Evolutionary conservation across 1,140 invertebrate species (phyloP).

Genomic region (Lutraria rhynchaena): DNA sequence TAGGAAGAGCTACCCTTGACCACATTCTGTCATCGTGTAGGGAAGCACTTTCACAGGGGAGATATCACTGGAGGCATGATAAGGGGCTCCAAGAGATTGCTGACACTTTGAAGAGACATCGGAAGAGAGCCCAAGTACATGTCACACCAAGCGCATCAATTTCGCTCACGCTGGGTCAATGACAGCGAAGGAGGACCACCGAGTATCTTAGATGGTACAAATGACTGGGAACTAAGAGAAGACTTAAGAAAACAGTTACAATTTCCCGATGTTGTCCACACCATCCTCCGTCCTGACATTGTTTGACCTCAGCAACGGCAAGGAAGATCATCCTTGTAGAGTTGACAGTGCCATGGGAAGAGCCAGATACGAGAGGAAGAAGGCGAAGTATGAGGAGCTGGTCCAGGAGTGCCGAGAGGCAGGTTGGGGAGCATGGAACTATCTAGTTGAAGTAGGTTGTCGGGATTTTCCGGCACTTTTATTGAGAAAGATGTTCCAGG

Average conservation of each 20-base stretch:
- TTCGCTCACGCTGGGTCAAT: neutral
- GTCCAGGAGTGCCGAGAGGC: constrained; percentile 1
- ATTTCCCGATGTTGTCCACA: constrained; percentile 13
- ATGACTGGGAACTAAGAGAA: constrained; percentile 27
- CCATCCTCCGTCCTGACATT: constrained; percentile 7
- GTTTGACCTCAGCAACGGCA: neutral
- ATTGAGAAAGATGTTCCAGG: constrained; percentile 8
- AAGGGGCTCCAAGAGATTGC: constrained; percentile 11
- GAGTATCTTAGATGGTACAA: neutral
- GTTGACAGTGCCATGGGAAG: constrained; percentile 6
- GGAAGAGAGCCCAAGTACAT: neutral
- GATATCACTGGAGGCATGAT: constrained; percentile 20
- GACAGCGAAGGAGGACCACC: neutral
- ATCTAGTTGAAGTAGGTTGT: constrained; percentile 11
- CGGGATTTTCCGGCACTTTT: constrained; percentile 10
- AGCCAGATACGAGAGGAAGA: constrained; percentile 8
- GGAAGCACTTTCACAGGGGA: constrained; percentile 8
- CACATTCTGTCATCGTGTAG: constrained; percentile 20
- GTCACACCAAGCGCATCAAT: neutral
- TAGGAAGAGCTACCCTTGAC: constrained; percentile 1
- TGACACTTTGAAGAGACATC: constrained; percentile 8
- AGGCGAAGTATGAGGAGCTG: neutral
- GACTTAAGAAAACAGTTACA: constrained; percentile 11
- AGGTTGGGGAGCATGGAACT: constrained; percentile 17
- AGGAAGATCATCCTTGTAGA: constrained; percentile 11